Evolutionary conservation across 1,140 invertebrate species (phyloP), one percentile per base, ranked within the genome.

Genomic region (Sinonovacula constricta): DNA sequence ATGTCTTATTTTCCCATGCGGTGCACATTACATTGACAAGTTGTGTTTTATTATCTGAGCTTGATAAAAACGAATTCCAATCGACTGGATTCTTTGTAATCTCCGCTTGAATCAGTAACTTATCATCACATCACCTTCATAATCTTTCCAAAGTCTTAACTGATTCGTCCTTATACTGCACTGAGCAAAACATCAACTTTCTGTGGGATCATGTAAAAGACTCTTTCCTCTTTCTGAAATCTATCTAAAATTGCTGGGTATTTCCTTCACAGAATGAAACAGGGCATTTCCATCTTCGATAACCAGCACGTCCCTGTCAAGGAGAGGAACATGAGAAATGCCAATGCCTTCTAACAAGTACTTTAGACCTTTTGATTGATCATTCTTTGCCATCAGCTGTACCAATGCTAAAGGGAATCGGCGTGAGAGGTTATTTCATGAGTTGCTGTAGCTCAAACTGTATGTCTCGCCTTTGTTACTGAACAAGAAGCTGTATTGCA

Each of bases 21-120:
- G 70, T 49, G 14, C n/a, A 15, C 10, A 79, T 7, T 18, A 83
- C 15, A 4, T 70, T 22, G 0, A 70, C 66, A 7, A 79, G 53
- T 30, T 81, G 75, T 62, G 15, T 39, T 33, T 81, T 83, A 49
- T 81, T 83, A 22, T 83, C 75, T 59, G 81, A 70, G 70, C 79
- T 83, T 18, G 7, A 65, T 15, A 81, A 36, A 36, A 83, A 81
- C 18, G 24, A 0, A 49, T 77, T 80, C 69, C 74, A 79, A 31
- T 81, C 77, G 12, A n/a, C 53, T 56, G 71, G 57, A 63, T 51
- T 62, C 26, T 62, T 69, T 65, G 76, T 83, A 22, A 34, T 75
- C 3, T 56, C 56, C 26, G 59, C 71, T 59, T 62, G 45, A 15
- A 83, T 28, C 14, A 59, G n/a, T 1, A 81, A 12, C 39, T 54